Evolutionary conservation across 2,888 invertebrate species (phyloP).

Genomic region (Caenorhabditis auriculariae): DNA sequence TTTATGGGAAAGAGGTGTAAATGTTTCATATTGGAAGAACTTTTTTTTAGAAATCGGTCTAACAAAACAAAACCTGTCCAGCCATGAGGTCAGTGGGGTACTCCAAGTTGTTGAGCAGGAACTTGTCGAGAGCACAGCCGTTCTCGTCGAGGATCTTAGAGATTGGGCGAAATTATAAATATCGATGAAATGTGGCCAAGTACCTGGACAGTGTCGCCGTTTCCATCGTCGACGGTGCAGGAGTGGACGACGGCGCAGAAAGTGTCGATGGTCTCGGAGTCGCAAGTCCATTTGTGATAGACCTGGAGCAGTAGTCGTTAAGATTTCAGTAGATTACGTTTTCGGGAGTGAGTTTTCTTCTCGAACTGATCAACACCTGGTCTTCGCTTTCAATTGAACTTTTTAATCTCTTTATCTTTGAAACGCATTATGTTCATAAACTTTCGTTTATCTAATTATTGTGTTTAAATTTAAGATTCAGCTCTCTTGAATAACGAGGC

Average conservation of each 20-base stretch:
- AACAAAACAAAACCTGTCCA: slow-evolving; percentile 42
- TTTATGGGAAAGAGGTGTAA: not conserved
- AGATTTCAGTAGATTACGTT: no score
- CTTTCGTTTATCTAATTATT: no score
- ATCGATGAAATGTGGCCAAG: not conserved
- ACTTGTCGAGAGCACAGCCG: slow-evolving; percentile 62
- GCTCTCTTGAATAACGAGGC: no score
- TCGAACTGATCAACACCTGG: no score
- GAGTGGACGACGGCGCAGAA: slow-evolving; percentile 63
- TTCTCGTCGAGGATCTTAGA: slow-evolving; percentile 59
- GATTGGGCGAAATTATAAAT: not conserved
- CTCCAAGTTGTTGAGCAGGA: slow-evolving; percentile 62
- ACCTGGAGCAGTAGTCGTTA: slow-evolving; percentile 29
- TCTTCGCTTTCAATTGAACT: no score
- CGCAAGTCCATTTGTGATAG: slow-evolving; percentile 63
- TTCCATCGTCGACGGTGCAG: slow-evolving; percentile 62
- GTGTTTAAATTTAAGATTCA: no score
- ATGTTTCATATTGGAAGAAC: no score
- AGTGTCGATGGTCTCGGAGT: slow-evolving; percentile 61
- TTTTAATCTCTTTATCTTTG: no score
- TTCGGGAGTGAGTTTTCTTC: no score
- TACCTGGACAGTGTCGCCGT: slow-evolving; percentile 55
- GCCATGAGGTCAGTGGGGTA: slow-evolving; percentile 63
- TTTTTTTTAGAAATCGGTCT: not conserved
- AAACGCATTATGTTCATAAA: not conserved